Conservation (phyloP, 2,113 vertebrate genomes). For the Anolis carolinensis region DNA sequence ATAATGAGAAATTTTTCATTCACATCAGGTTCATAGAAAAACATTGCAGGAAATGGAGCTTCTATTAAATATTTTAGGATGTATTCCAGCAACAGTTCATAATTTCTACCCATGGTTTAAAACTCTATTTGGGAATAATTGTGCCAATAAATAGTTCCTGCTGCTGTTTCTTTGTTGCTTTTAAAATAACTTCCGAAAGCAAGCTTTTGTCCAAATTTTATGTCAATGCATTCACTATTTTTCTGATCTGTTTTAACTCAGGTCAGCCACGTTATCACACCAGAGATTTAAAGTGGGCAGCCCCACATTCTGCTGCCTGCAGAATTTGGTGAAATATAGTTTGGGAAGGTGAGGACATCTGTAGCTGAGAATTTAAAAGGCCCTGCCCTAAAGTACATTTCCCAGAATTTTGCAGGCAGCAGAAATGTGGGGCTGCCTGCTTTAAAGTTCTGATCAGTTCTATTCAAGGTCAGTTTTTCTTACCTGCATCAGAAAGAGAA, state of each 20-base stretch:
- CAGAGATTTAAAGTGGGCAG: too few species aligned
- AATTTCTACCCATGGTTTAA: conserved; percentile 31
- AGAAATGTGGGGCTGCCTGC: too few species aligned
- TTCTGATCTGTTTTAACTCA: not conserved
- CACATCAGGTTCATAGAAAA: not conserved
- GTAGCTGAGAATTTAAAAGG: too few species aligned
- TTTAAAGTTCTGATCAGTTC: not conserved
- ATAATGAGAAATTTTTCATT: not conserved
- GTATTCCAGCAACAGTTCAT: conserved; percentile 2
- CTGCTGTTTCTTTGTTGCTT: not conserved
- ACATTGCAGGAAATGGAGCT: not conserved
- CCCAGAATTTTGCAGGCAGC: too few species aligned
- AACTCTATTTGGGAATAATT: conserved; percentile 25
- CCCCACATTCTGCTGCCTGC: too few species aligned
- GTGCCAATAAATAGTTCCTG: not conserved
- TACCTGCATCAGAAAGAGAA: not conserved
- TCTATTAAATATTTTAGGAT: conserved; percentile 22
- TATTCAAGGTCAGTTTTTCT: not conserved
- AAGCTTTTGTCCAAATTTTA: not conserved
- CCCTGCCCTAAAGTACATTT: too few species aligned
- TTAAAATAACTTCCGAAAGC: not conserved
- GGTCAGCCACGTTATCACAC: not conserved
- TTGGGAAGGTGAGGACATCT: too few species aligned
- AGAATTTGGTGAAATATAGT: too few species aligned
- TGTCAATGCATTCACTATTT: not conserved